Evolutionary conservation across 2,113 vertebrate genomes (phyloP).

Genomic region (Hiodon alosoides): DNA sequence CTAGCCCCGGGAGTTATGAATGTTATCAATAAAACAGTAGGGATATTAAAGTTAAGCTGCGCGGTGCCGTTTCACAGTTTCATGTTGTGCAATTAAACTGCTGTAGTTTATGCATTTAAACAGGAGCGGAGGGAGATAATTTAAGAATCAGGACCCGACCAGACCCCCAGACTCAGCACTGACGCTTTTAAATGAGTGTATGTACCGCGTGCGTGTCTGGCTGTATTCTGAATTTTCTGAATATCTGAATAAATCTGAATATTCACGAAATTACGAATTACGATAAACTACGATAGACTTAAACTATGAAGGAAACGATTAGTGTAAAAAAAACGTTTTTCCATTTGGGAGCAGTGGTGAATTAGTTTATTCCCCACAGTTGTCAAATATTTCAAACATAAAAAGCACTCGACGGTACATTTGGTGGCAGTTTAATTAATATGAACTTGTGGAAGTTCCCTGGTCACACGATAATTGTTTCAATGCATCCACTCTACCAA

Average conservation of each 20-base stretch:
- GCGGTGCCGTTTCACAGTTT: constrained; percentile 13
- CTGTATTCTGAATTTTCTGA: no score
- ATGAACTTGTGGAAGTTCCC: constrained; percentile 24
- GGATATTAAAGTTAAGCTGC: not conserved
- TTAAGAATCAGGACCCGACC: no score
- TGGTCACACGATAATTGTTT: constrained; percentile 40
- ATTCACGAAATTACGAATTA: no score
- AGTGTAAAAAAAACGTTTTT: no score
- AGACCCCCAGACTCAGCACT: no score
- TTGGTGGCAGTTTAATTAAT: constrained; percentile 44
- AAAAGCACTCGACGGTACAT: constrained; percentile 36
- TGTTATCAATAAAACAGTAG: not conserved
- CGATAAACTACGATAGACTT: no score
- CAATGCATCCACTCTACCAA: constrained; percentile 11
- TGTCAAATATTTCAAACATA: constrained; percentile 47
- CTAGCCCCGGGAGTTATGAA: not conserved
- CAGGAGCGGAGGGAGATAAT: not conserved
- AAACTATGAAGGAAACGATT: no score
- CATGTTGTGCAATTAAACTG: not conserved
- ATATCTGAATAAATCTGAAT: no score
- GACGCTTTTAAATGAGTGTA: no score
- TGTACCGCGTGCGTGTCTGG: no score
- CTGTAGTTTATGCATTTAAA: constrained; percentile 4
- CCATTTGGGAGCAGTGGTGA: constrained; percentile 22
- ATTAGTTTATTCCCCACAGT: constrained; percentile 41